A percentile compares a stretch with the other conserved stretches of the same genome.
phyloP scores from a whole-genome alignment of 2,888 invertebrate species.

The Gnatocerus cornutus region DNA sequence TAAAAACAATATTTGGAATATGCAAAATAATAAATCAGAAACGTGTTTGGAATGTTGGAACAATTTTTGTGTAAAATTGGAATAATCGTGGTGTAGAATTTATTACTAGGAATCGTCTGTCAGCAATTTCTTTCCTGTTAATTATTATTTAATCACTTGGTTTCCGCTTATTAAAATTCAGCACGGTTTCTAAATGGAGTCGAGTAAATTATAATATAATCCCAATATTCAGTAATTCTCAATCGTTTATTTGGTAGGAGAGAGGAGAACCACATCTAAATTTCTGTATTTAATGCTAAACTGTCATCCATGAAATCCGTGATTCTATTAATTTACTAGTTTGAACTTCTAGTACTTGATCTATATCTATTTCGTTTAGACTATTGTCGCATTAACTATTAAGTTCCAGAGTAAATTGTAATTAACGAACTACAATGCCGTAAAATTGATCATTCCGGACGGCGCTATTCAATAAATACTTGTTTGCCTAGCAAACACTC shows the following conservation, averaged over 20 bases:
- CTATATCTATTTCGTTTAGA: conserved; percentile 49
- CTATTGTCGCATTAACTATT: conserved; percentile 45
- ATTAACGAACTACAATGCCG: conserved; percentile 44
- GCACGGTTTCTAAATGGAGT: conserved; percentile 21
- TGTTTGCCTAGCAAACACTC: conserved; percentile 41
- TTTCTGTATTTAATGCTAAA: conserved; percentile 44
- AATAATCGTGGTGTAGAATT: neutral
- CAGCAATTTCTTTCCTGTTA: conserved; percentile 34
- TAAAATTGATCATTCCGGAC: conserved; percentile 45
- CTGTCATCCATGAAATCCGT: conserved; percentile 46
- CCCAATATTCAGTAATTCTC: conserved; percentile 37
- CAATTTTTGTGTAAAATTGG: no score
- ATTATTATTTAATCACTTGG: conserved; percentile 34
- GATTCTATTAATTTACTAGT: conserved; percentile 48
- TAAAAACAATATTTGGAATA: no score
- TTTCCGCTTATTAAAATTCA: conserved; percentile 31
- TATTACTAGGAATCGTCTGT: conserved; percentile 26
- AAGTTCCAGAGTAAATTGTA: conserved; percentile 44
- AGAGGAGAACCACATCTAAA: conserved; percentile 32
- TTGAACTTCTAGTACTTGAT: conserved; percentile 47
- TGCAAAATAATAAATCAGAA: no score
- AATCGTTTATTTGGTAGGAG: conserved; percentile 33
- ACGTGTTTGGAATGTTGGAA: no score
- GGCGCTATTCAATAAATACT: conserved; percentile 44
- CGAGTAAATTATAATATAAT: conserved; percentile 36